These are phyloP conservation scores for Camponotus vicinus DNA, from an alignment of 1,140 invertebrate genomes.

Conservation along the genomic window DNA sequence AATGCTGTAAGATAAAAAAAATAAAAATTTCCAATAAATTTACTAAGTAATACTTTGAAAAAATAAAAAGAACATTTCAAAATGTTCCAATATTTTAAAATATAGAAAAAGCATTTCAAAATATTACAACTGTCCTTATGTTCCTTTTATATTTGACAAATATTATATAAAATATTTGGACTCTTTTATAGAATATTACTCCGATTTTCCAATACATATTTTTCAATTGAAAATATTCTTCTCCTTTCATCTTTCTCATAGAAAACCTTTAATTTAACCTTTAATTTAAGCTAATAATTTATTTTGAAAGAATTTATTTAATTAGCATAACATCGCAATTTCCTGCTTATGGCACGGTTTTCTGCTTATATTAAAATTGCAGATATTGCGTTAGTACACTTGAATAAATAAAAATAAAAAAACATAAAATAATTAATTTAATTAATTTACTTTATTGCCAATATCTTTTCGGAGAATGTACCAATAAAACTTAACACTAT, in stretches of 20 bases:
- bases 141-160: constrained; percentile 1
- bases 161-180: background rate
- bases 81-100: background rate
- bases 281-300: constrained; percentile 15
- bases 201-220: background rate
- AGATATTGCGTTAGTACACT: background rate
- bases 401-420: background rate
- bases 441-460: background rate
- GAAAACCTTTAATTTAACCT: constrained; percentile 21
- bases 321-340: constrained; percentile 3
- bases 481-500: background rate
- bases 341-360: constrained; percentile 37
- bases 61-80: background rate
- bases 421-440: background rate
- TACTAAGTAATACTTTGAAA: background rate
- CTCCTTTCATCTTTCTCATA: background rate
- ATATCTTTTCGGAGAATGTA: constrained; percentile 15
- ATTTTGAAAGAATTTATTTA: constrained; percentile 8
- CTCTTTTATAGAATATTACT: background rate
- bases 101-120: background rate
- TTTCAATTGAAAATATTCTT: background rate
- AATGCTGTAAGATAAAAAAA: background rate
- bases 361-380: constrained; percentile 3
- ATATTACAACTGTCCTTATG: background rate
- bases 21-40: background rate